Conservation (phyloP, 2,113 vertebrate species). For the human region GRCh38 chr22:21017501-21018000, state of each 20-base stretch:
- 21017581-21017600: too few relatives aligned
- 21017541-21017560: neutral
- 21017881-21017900: neutral
- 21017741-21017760: too few relatives aligned
- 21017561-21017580: neutral
- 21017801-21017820: neutral
- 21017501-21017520: neutral
- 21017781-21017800: neutral
- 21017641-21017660: too few relatives aligned
- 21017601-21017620: too few relatives aligned
- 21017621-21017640: too few relatives aligned
- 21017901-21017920: neutral
- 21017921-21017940: neutral
- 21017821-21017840: neutral
- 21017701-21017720: too few relatives aligned
- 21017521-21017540: neutral
- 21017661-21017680: too few relatives aligned
- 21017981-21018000: constrained; percentile 82
- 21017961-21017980: neutral
- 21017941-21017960: neutral
- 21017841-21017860: neutral
- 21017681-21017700: too few relatives aligned
- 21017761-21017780: neutral
- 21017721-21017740: too few relatives aligned
- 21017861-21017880: neutral